Evolutionary conservation across 2,113 vertebrate genomes (phyloP).

Genomic region (Psammodynastes pulverulentus): DNA sequence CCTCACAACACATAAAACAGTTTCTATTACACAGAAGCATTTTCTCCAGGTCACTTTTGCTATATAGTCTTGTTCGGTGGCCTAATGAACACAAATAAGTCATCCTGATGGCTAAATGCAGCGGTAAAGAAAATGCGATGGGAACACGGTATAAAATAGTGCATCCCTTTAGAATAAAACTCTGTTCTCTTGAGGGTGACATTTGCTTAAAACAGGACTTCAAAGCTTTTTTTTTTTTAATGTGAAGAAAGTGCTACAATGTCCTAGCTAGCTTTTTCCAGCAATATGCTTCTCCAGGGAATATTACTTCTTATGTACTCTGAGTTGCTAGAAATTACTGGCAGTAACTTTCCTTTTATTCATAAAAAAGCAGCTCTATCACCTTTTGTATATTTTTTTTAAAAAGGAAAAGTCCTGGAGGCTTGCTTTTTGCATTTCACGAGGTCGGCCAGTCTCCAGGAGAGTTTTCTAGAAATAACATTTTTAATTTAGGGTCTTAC

Average conservation of each 20-base stretch:
- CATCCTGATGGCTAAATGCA: background rate
- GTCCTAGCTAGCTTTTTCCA: background rate
- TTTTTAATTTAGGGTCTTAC: conserved; percentile 23
- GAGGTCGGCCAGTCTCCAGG: conserved; percentile 14
- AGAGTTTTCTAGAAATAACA: conserved; percentile 36
- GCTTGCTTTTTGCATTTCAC: conserved; percentile 6
- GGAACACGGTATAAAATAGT: background rate
- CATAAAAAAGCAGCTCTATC: background rate
- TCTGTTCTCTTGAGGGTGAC: background rate
- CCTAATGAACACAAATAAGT: background rate
- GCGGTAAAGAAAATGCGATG: background rate
- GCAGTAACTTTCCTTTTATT: conserved; percentile 3
- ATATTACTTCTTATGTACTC: background rate
- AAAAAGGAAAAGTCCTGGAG: background rate
- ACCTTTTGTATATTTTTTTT: background rate
- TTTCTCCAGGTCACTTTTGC: background rate
- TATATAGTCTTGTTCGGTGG: background rate
- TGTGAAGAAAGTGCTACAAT: background rate
- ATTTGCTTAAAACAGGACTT: conserved; percentile 2
- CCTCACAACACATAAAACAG: background rate
- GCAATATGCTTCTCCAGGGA: background rate
- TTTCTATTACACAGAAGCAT: background rate
- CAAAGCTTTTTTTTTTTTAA: background rate
- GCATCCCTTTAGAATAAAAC: background rate
- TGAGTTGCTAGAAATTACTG: conserved; percentile 14